Base-by-base conservation (phyloP, 37 sponge, comb jelly and placozoan species). In the Spongilla lacustris region DNA sequence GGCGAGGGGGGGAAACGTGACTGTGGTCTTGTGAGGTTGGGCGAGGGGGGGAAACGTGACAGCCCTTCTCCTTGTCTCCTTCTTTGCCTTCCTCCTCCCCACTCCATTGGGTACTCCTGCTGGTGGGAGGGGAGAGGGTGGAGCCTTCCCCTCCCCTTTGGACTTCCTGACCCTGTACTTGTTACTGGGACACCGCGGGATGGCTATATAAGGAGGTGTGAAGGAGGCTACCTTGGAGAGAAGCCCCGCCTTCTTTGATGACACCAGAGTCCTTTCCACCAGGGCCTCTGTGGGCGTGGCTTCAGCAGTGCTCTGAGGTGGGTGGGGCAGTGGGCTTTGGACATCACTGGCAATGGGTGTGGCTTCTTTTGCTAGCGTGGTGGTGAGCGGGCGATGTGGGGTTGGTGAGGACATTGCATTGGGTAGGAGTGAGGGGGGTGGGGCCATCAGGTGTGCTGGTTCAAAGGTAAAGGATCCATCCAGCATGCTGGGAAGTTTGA, bases 121-220 rank as follows among this genome's bases (percentile, higher is more conserved):
- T 9, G 26, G 71, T 10, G 71, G 28, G 71, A 29, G 71, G 71
- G 71, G 26, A 2, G 9, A 5, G 73, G 29, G 1, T 24, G 73
- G 29, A 14, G 17, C 14, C 31, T 10, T 73, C 36, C 71, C 36
- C 38, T 82, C 71, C 34, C 83, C 14, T 35, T 68, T 25, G 66
- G 50, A 37, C 41, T 58, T 13, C 26, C 23, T 22, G 50, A 84
- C 75, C 13, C 67, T 75, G 37, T 86, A 86, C 36, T 79, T 79
- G 58, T 70, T 50, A 46, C 36, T 74, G 23, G 84, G 80, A 73
- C 85, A 78, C 2, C 85, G 85, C 0, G 90, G 84, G 28, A 89
- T 75, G 14, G 85, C 78, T 38, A 89, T 89, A 0, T 67, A 74
- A 0, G 90, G 85, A 5, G 68, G 48, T 10, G 84, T 76, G 32